Evolutionary conservation across 35 echinoderm and acorn worm species (phyloP).

Genomic region (Apostichopus japonicus): DNA sequence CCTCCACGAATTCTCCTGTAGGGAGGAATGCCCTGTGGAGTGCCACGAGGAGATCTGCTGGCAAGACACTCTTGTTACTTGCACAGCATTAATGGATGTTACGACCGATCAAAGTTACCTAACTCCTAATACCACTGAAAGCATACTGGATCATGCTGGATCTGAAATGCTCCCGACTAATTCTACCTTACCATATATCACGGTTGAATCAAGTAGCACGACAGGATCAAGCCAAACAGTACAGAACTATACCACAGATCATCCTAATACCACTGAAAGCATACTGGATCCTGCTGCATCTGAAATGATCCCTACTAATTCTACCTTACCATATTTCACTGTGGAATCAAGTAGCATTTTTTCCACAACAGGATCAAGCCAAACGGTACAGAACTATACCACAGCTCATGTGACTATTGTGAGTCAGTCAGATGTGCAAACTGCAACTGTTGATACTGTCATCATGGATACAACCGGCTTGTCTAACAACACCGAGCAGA

Average conservation of each 20-base stretch:
- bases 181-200: background rate
- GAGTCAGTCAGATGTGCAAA: no score
- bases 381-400: no score
- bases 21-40: constrained; percentile 21
- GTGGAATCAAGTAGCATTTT: background rate
- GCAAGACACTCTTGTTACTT: background rate
- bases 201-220: background rate
- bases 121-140: background rate
- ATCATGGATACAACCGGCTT: background rate
- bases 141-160: background rate
- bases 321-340: background rate
- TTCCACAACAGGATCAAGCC: background rate
- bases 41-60: background rate
- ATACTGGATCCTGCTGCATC: background rate
- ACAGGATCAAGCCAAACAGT: background rate
- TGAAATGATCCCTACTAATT: no score
- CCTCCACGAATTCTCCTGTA: background rate
- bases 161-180: no score
- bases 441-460: background rate
- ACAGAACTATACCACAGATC: no score
- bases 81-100: background rate
- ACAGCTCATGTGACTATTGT: no score
- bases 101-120: background rate
- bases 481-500: background rate
- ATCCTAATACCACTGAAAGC: constrained; percentile 5